phyloP scores from a whole-genome alignment of 2,113 vertebrate genomes.

The Ictidomys tridecemlineatus region DNA sequence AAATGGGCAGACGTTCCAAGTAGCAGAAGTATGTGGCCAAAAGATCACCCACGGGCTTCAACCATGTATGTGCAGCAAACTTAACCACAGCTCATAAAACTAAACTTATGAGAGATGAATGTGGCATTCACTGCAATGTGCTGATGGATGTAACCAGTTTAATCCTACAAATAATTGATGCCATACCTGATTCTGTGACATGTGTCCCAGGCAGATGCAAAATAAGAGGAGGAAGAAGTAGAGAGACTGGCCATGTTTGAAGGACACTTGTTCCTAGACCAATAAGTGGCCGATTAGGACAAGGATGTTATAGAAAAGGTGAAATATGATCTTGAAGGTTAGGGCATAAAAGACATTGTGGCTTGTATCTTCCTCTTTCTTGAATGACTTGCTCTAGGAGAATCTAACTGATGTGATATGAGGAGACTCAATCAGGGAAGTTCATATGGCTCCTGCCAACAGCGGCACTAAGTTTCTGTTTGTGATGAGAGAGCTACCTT shows the following conservation, averaged over 20 bases:
- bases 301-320: background rate
- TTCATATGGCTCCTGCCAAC: background rate
- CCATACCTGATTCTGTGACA: background rate
- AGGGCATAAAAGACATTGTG: background rate
- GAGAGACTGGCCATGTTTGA: background rate
- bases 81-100: background rate
- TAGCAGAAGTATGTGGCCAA: background rate
- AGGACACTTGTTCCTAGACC: background rate
- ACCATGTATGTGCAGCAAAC: background rate
- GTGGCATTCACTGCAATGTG: background rate
- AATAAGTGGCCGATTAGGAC: background rate
- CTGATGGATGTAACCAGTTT: background rate
- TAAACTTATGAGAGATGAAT: background rate
- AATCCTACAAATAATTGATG: background rate
- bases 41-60: background rate
- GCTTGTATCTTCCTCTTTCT: background rate
- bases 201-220: background rate
- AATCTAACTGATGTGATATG: background rate
- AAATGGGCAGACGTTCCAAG: background rate
- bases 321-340: background rate
- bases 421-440: background rate
- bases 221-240: background rate
- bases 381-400: background rate
- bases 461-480: background rate
- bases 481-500: background rate